Conservation (phyloP, 2,888 invertebrate species). For the Petrolisthes manimaculis region DNA sequence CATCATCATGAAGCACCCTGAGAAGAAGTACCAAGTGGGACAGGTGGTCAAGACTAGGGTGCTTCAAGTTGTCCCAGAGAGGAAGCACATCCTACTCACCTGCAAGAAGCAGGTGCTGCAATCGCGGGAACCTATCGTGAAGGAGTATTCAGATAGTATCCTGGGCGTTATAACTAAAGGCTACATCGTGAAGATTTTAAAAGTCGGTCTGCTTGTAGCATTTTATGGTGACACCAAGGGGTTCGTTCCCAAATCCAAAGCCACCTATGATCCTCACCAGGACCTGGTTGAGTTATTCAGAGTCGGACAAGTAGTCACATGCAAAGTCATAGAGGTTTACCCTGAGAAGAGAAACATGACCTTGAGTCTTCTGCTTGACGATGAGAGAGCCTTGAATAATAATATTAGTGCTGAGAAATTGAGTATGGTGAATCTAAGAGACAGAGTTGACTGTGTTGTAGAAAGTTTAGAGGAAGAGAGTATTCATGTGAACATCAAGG, state of each 20-base stretch:
- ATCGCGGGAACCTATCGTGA: constrained; percentile 12
- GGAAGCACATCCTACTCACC: constrained; percentile 31
- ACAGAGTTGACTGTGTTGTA: constrained; percentile 28
- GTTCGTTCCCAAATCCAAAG: constrained; percentile 36
- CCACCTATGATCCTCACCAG: neutral
- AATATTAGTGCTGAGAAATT: neutral
- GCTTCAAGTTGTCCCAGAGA: constrained; percentile 26
- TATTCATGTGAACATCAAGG: constrained; percentile 30
- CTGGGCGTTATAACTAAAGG: constrained; percentile 22
- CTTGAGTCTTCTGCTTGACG: constrained; percentile 22
- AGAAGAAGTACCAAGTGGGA: constrained; percentile 21
- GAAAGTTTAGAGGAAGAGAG: neutral
- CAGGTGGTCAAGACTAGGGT: constrained; percentile 23
- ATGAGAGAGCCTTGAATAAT: neutral
- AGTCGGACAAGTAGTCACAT: constrained; percentile 36
- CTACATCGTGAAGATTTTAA: constrained; percentile 18
- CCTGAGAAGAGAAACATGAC: constrained; percentile 36
- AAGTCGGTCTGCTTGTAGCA: constrained; percentile 23
- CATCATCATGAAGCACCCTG: constrained; percentile 23
- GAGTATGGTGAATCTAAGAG: constrained; percentile 13
- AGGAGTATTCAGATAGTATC: constrained; percentile 20
- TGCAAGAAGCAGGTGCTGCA: constrained; percentile 33
- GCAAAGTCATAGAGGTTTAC: constrained; percentile 16
- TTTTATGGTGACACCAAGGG: constrained; percentile 44
- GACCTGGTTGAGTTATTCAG: neutral